Conservation (phyloP, 1,140 invertebrate genomes). For the Ericerus pela region DNA sequence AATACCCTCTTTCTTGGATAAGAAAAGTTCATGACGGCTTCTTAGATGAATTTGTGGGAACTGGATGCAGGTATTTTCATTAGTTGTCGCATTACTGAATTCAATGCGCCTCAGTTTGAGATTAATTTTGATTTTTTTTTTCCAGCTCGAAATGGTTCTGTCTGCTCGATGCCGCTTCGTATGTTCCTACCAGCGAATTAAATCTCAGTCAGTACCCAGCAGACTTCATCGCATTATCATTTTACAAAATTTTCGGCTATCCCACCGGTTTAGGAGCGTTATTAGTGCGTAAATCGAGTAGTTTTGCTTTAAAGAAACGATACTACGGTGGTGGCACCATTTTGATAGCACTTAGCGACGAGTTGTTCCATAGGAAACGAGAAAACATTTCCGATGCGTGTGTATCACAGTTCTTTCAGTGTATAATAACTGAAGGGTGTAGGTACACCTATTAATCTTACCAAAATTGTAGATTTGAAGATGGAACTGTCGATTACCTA, state of each 20-base stretch:
- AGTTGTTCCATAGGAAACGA: conserved; percentile 53
- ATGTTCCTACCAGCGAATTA: conserved; percentile 59
- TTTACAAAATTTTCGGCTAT: conserved; percentile 97
- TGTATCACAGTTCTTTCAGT: too few relatives aligned
- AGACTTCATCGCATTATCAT: conserved; percentile 84
- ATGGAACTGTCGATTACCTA: conserved; percentile 80
- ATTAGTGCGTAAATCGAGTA: conserved; percentile 54
- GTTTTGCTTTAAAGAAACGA: conserved; percentile 41
- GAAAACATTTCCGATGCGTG: too few relatives aligned
- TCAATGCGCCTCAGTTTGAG: background rate
- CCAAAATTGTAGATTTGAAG: conserved; percentile 77
- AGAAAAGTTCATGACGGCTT: conserved; percentile 43
- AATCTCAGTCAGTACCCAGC: conserved; percentile 56
- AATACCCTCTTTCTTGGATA: conserved; percentile 68
- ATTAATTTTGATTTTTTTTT: background rate
- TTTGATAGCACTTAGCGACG: conserved; percentile 53
- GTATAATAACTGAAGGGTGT: too few relatives aligned
- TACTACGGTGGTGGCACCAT: conserved; percentile 91
- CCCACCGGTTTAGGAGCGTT: conserved; percentile 86
- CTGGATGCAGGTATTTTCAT: background rate
- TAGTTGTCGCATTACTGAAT: background rate
- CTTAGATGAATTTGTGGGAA: conserved; percentile 31
- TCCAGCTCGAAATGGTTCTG: conserved; percentile 50
- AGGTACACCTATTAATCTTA: conserved; percentile 22
- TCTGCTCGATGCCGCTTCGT: conserved; percentile 72